Percentiles rank a stretch among this genome's conserved stretches.
These are phyloP conservation scores for Anthophora plumipes DNA, from an alignment of 2,888 invertebrate genomes.

Conservation along the genomic window DNA sequence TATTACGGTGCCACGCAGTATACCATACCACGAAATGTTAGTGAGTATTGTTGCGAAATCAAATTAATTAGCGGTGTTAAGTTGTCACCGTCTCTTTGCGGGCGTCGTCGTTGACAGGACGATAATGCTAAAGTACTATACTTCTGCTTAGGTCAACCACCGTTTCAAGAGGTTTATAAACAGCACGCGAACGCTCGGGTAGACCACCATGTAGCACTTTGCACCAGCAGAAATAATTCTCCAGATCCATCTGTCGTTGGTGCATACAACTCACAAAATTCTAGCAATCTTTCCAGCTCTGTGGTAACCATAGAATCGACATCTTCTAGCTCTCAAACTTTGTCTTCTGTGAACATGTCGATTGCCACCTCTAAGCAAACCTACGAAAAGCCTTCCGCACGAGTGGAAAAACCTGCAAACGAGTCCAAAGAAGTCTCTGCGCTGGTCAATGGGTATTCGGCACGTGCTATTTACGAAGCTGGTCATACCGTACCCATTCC, in stretches of 20 bases:
- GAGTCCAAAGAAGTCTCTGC: slow-evolving; percentile 78
- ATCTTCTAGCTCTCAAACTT: slow-evolving; percentile 60
- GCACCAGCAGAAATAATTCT: slow-evolving; percentile 70
- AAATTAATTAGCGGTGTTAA: background rate
- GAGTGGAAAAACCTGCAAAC: slow-evolving; percentile 61
- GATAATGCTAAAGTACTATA: no score
- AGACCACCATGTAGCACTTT: slow-evolving; percentile 44
- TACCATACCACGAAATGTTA: slow-evolving; percentile 66
- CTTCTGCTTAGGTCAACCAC: slow-evolving; percentile 63
- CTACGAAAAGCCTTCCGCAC: slow-evolving; percentile 39
- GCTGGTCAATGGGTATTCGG: slow-evolving; percentile 85
- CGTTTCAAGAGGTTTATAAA: slow-evolving; percentile 55
- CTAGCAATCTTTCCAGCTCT: slow-evolving; percentile 50
- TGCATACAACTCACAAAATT: slow-evolving; percentile 47
- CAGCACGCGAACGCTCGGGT: slow-evolving; percentile 65
- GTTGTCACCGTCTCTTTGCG: no score
- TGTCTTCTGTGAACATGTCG: slow-evolving; percentile 67
- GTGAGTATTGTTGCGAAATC: slow-evolving; percentile 68
- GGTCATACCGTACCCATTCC: slow-evolving; percentile 79
- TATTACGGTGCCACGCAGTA: slow-evolving; percentile 75
- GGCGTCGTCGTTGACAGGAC: no score
- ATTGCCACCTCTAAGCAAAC: slow-evolving; percentile 54
- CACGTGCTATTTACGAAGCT: slow-evolving; percentile 78
- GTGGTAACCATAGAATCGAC: slow-evolving; percentile 62
- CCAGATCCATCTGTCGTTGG: slow-evolving; percentile 52